Evolutionary conservation across 1,140 invertebrate genomes (phyloP).

Genomic region (Orchestia grillus): DNA sequence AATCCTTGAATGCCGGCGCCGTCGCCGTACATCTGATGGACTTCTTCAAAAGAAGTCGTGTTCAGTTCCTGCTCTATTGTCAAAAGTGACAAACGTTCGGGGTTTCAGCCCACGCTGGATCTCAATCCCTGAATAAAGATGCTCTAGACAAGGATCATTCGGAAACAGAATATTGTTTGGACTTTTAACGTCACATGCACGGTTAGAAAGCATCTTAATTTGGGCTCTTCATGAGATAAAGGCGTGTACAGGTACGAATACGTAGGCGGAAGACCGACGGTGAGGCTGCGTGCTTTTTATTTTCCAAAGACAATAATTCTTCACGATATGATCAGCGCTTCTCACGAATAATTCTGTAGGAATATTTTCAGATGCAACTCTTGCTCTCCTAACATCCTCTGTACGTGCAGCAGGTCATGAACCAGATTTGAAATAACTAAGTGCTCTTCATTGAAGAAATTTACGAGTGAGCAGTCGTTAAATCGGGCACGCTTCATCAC

Average conservation of each 20-base stretch:
- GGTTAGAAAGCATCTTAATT: neutral
- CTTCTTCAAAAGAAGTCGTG: conserved; percentile 15
- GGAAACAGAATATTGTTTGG: neutral
- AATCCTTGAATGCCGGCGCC: neutral
- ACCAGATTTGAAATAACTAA: neutral
- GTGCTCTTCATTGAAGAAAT: neutral
- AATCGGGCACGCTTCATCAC: neutral
- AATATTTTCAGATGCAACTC: neutral
- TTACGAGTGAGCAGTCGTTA: neutral
- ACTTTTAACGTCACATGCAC: neutral
- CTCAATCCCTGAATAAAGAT: neutral
- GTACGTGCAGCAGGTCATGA: neutral
- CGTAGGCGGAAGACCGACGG: neutral
- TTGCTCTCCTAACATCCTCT: neutral
- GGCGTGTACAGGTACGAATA: neutral
- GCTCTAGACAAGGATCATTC: neutral
- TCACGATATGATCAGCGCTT: neutral
- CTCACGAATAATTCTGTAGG: neutral
- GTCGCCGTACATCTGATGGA: neutral
- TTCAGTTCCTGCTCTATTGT: neutral
- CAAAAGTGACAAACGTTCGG: conserved; percentile 9
- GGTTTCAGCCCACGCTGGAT: neutral
- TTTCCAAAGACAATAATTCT: neutral
- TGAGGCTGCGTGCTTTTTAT: neutral
- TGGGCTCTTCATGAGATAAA: neutral